Conservation (phyloP, 2,888 invertebrate species). For the Cosmorhoe ocellata region DNA sequence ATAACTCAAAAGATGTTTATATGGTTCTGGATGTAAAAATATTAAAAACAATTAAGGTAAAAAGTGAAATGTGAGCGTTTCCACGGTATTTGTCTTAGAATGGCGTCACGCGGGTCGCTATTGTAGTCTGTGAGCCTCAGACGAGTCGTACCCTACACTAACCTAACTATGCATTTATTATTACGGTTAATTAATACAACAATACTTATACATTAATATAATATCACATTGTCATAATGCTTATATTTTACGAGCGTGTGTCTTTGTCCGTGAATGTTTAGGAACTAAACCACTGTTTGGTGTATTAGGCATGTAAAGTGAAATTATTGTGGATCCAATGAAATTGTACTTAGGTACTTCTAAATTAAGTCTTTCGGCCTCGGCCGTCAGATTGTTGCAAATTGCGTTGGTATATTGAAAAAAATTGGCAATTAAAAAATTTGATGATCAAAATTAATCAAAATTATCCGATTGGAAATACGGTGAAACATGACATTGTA, state of each 20-base stretch:
- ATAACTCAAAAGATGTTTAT: constrained; percentile 83
- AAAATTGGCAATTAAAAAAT: constrained; percentile 69
- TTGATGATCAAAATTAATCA: constrained; percentile 69
- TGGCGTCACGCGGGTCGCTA: constrained; percentile 75
- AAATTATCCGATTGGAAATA: constrained; percentile 63
- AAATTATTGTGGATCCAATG: constrained; percentile 60
- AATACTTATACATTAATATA: constrained; percentile 79
- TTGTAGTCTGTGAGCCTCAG: constrained; percentile 81
- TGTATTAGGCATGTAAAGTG: constrained; percentile 75
- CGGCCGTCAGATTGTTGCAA: constrained; percentile 48
- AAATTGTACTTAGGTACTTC: constrained; percentile 49
- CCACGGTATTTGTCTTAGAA: constrained; percentile 79
- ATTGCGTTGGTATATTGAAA: constrained; percentile 62
- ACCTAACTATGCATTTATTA: constrained; percentile 79
- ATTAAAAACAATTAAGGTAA: constrained; percentile 73
- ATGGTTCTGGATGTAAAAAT: constrained; percentile 82
- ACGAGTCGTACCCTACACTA: constrained; percentile 71
- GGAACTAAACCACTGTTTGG: constrained; percentile 76
- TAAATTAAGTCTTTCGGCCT: constrained; percentile 53
- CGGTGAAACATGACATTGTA: constrained; percentile 64
- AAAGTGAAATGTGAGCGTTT: constrained; percentile 70
- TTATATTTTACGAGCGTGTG: constrained; percentile 83
- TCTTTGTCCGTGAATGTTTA: constrained; percentile 82
- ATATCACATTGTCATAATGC: constrained; percentile 83
- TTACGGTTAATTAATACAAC: constrained; percentile 77